A percentile compares a stretch with the other conserved stretches of the same genome.
Conservation (phyloP, 2,113 vertebrate species). For the Polyodon spathula region DNA sequence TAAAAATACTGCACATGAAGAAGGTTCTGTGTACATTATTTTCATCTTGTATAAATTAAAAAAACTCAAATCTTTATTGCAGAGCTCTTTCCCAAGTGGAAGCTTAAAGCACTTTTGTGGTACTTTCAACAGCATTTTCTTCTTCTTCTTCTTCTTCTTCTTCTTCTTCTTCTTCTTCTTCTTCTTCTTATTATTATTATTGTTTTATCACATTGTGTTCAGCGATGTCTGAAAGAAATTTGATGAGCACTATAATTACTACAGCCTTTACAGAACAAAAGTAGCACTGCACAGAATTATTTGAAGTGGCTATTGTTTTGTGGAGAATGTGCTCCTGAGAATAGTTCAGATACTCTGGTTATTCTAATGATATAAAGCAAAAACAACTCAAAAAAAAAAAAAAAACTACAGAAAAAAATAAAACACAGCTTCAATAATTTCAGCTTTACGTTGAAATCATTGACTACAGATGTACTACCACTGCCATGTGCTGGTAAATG, state of each 20-base stretch:
- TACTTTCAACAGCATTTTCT: slow-evolving; percentile 63
- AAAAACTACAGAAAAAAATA: slow-evolving; percentile 36
- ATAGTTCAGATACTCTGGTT: slow-evolving; percentile 18
- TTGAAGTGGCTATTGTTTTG: slow-evolving; percentile 24
- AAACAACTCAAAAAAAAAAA: slow-evolving; percentile 27
- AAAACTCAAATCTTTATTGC: slow-evolving; percentile 68
- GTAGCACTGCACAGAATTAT: slow-evolving; percentile 28
- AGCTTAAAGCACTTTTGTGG: slow-evolving; percentile 85
- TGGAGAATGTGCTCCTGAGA: slow-evolving; percentile 48
- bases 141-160: slow-evolving; percentile 11
- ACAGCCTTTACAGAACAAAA: slow-evolving; percentile 44
- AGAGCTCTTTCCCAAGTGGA: slow-evolving; percentile 68
- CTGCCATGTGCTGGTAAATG: slow-evolving; percentile 50
- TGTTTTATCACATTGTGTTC: slow-evolving; percentile 53
- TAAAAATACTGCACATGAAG: slow-evolving; percentile 73
- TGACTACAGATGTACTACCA: slow-evolving; percentile 42
- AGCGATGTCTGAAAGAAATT: slow-evolving; percentile 46
- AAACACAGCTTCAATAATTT: slow-evolving; percentile 43
- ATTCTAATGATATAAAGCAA: slow-evolving; percentile 19
- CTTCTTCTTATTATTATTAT: slow-evolving; percentile 19
- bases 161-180: slow-evolving; percentile 18
- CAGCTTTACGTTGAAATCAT: no score
- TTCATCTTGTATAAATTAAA: slow-evolving; percentile 76
- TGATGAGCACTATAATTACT: slow-evolving; percentile 43
- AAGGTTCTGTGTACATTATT: slow-evolving; percentile 61